Evolutionary conservation across 2,797 vertebrate species (phyloP).

Genomic region (Microcaecilia unicolor): DNA sequence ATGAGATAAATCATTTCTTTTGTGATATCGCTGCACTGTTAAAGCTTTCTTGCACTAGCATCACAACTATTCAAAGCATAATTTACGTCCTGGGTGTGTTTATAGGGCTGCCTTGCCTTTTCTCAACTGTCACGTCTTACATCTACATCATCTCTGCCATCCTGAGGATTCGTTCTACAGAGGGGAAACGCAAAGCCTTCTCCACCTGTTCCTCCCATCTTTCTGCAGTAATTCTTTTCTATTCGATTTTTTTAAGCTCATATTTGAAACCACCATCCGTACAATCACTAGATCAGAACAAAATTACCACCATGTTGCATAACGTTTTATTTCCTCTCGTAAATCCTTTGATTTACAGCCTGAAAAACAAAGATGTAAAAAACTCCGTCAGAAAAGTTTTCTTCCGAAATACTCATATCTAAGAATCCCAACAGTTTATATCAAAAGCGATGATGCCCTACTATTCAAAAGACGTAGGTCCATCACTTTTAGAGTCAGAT

Average conservation of each 20-base stretch:
- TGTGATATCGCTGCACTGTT: conserved; percentile 14
- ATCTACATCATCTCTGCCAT: conserved; percentile 4
- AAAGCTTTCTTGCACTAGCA: conserved; percentile 15
- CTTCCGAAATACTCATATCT: no score
- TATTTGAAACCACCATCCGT: conserved; percentile 22
- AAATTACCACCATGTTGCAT: no score
- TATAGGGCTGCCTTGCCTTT: not conserved
- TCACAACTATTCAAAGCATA: conserved; percentile 1
- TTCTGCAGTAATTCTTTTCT: conserved; percentile 22
- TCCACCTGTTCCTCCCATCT: conserved; percentile 25
- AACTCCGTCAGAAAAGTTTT: conserved; percentile 4
- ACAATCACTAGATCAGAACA: conserved; percentile 12
- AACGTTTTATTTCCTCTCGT: conserved; percentile 4
- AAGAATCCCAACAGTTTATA: no score
- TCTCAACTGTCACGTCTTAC: conserved; percentile 17
- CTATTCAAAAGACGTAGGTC: no score
- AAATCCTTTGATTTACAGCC: conserved; percentile 17
- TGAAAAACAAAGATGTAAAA: conserved; percentile 13
- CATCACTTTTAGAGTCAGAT: no score
- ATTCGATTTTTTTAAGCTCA: conserved; percentile 13
- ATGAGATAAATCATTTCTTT: conserved; percentile 16
- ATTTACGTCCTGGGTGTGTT: conserved; percentile 7
- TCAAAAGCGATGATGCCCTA: no score
- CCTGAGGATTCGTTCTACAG: conserved; percentile 20
- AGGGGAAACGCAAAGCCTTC: conserved; percentile 16